Base-by-base conservation (phyloP, 2,888 invertebrate genomes). In the Drosophila incognita region DNA sequence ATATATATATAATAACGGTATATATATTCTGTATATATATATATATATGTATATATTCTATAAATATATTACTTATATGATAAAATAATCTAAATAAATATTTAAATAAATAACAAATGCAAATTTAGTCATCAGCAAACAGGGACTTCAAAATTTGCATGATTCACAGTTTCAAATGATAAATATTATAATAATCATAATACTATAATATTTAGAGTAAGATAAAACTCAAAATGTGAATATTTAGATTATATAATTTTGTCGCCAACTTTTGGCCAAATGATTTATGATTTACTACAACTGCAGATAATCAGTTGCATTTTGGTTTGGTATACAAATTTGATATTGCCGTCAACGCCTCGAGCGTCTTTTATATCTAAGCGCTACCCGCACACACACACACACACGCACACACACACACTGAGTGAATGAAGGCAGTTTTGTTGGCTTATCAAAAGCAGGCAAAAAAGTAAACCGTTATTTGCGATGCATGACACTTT, bases 401-500 rank as follows among this genome's bases (percentile, higher is more conserved):
- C 61, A 68, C 49, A 46, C 42, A 58, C 54, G 66, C 49, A 60
- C 61, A 65, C 31, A 54, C 48, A 66, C 56, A 61, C 63, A 58
- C 58, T 71, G 77, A 63, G 74, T 76, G 81, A 74, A 60, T 51
- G 61, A 61, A 78, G 82, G 83, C 64, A 70, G 62, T 65, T 66
- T 64, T 78, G 74, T 79, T 79, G 83, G 92, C 91, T 92, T 92
- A 92, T 91, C 92, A 91, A 57, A 42, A 91, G 68, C 63, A 48
- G 63, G 48, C 63, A 54, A 82, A 74, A 77, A 70, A 81, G 76
- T 75, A 69, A 77, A 84, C 73, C 87, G 90, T 87, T 89, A 88
- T 89, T 87, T 91, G 84, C 88, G 89, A 89, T 85, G 88, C 88
- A 87, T 92, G 92, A 92, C 92, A 92, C 91, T 91, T 92, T 91